Evolutionary conservation across 2,888 invertebrate genomes (phyloP), one percentile per base, ranked within the genome.

Genomic region (Anoplius nigerrimus): DNA sequence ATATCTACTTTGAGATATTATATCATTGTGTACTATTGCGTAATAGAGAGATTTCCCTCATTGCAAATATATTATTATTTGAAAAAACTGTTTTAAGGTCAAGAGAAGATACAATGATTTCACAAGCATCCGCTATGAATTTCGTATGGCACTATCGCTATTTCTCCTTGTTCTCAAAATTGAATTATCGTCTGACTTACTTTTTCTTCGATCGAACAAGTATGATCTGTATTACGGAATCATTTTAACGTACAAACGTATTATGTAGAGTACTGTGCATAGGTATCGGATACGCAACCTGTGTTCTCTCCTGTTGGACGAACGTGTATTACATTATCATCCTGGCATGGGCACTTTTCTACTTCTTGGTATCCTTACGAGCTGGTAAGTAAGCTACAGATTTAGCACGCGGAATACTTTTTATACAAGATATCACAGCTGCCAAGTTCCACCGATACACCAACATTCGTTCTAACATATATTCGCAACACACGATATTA

Each of bases 261-360:
- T 2, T 43, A n/a, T 71, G 45, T 64, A 66, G 48, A 61, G 67
- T 34, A 34, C 34, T 34, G 1, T 34, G 34, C 79, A 5, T 83
- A 92, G 92, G 99, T 80, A 98, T 99, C 84, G 99, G 99, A 13
- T 99, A 98, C 86, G 98, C 98, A 6, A 97, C 98, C 2, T 98
- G 98, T 1, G 97, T 99, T 13, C 97, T 98, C 95, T 98, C 98
- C 0, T 98, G 97, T 87, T 99, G 99, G 99, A 95, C 99, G 92
- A 99, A 99, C 89, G 94, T 98, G 60, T 99, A 98, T 91, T 99
- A 99, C 91, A 99, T 99, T 82, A 98, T 99, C 18, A 97, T 99
- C 79, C 91, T 99, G 77, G 96, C 98, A 0, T 99, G 99, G 98
- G 98, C 98, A 1, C 94, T 98, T 79, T 98, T 97, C 90, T 99